Percentiles rank a stretch among this genome's conserved stretches.
These are phyloP conservation scores for Semnornis frantzii DNA, from an alignment of 2,113 vertebrate species.

Conservation along the genomic window DNA sequence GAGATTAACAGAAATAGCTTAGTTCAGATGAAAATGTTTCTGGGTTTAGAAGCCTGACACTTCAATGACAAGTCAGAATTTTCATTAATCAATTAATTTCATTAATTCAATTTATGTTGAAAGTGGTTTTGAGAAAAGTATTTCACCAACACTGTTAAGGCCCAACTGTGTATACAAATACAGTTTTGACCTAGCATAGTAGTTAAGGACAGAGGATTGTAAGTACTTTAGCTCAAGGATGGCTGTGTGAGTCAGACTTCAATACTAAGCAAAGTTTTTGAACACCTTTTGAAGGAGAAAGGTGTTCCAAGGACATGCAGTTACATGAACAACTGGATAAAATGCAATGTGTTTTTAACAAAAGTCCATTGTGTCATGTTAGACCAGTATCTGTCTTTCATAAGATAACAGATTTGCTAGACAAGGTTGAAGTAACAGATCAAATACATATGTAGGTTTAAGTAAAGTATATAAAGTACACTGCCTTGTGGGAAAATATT, in stretches of 20 bases:
- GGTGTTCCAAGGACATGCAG: neutral
- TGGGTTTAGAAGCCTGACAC: neutral
- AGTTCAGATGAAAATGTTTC: neutral
- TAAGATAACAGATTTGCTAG: slow-evolving; percentile 18
- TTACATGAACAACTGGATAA: neutral
- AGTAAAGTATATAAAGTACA: neutral
- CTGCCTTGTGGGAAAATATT: neutral
- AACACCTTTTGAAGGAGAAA: neutral
- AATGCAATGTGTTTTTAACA: neutral
- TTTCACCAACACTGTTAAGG: neutral
- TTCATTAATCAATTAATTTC: neutral
- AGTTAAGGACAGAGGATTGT: neutral
- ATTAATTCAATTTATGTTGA: neutral
- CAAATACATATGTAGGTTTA: neutral
- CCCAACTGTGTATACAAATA: neutral
- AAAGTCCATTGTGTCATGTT: neutral
- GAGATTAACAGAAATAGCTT: neutral
- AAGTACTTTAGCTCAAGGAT: neutral
- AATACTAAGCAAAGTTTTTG: neutral
- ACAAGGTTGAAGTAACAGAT: neutral
- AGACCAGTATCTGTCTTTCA: slow-evolving; percentile 6
- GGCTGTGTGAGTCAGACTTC: neutral
- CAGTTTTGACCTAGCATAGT: neutral
- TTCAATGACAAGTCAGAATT: neutral
- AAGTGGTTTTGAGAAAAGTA: neutral